A percentile compares a stretch with the other conserved stretches of the same genome.
These are phyloP conservation scores for Solen grandis DNA, from an alignment of 1,140 invertebrate genomes.

Conservation along the genomic window DNA sequence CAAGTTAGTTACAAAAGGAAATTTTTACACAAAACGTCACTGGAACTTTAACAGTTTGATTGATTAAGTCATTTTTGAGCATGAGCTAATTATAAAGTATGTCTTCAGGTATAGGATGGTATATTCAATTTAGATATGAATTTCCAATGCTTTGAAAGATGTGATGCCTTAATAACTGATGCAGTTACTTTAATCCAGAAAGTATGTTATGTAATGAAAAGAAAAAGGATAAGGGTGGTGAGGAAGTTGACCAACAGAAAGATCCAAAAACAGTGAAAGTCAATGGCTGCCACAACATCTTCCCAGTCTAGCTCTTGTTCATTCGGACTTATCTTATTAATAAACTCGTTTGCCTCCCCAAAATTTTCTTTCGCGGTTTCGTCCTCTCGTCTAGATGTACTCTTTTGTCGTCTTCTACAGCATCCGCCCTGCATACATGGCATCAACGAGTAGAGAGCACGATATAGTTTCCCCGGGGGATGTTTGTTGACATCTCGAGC, in stretches of 20 bases:
- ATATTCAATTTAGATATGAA: no score
- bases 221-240: not conserved
- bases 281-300: slow-evolving; percentile 12
- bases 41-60: no score
- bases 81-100: no score
- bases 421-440: not conserved
- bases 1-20: no score
- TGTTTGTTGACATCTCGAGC: no score
- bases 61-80: no score
- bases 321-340: not conserved
- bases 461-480: not conserved
- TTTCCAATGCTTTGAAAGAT: no score
- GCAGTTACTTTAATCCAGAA: no score
- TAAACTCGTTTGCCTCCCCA: not conserved
- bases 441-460: not conserved
- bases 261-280: slow-evolving; percentile 5
- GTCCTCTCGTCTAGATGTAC: not conserved
- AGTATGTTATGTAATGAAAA: no score
- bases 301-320: not conserved
- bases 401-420: not conserved
- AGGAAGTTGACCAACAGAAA: not conserved
- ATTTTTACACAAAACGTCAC: no score
- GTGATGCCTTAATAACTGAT: no score
- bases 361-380: not conserved
- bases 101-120: no score